Percentiles rank a stretch among this genome's conserved stretches.
These are phyloP conservation scores for Tricholaema leucomelas DNA, from an alignment of 2,113 vertebrate genomes.

Conservation along the genomic window DNA sequence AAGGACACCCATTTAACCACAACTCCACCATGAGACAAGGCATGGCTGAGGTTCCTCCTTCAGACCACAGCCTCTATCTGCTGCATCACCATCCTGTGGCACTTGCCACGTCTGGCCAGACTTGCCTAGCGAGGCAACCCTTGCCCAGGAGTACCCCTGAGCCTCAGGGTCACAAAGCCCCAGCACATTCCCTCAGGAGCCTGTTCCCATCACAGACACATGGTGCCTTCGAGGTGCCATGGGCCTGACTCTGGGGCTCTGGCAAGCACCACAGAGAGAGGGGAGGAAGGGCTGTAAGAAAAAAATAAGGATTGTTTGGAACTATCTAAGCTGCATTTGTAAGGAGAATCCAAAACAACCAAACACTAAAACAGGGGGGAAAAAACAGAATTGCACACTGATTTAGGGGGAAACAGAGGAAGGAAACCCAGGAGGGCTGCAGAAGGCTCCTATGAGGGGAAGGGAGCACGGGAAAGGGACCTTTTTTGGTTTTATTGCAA, in stretches of 20 bases:
- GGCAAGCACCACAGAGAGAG: not conserved
- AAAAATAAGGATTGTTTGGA: not conserved
- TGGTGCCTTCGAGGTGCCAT: slow-evolving; percentile 16
- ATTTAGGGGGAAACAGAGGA: not conserved
- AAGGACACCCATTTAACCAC: not conserved
- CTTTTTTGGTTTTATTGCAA: slow-evolving; percentile 82
- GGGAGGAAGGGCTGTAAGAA: not conserved
- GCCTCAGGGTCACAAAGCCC: not conserved
- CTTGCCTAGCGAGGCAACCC: not conserved
- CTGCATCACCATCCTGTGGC: not conserved
- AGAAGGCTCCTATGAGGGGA: slow-evolving; percentile 1
- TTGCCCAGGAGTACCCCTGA: not conserved
- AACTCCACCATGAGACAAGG: not conserved
- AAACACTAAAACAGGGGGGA: not conserved
- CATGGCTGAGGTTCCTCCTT: not conserved
- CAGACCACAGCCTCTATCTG: not conserved
- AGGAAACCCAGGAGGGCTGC: slow-evolving; percentile 8
- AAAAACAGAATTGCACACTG: slow-evolving; percentile 9
- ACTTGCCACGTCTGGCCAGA: not conserved
- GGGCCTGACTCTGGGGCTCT: not conserved
- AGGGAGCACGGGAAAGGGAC: not conserved
- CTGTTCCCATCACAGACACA: not conserved
- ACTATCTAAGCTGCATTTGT: not conserved
- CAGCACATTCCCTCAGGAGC: not conserved
- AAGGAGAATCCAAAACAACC: slow-evolving; percentile 19